Percentiles rank a stretch among this genome's conserved stretches.
These are phyloP conservation scores for Trachymyrmex cornetzi DNA, from an alignment of 1,140 invertebrate genomes.

Conservation along the genomic window DNA sequence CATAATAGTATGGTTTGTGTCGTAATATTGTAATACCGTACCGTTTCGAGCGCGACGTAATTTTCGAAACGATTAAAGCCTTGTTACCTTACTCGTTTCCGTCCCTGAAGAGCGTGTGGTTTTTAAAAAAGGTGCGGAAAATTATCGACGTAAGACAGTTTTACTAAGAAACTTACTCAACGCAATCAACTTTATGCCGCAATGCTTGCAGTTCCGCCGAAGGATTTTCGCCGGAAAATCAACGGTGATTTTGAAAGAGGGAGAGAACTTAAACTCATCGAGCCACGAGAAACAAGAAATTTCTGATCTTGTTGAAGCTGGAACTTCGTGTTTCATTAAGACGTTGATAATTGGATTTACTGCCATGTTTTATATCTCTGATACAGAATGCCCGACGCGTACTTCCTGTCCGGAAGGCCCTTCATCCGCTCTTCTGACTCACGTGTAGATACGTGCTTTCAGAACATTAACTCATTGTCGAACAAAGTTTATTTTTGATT, in stretches of 20 bases:
- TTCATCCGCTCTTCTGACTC: constrained; percentile 21
- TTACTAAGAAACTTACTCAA: neutral
- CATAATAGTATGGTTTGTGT: constrained; percentile 23
- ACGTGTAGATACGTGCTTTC: neutral
- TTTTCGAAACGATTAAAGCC: constrained; percentile 73
- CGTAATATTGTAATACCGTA: constrained; percentile 25
- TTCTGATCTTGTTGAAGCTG: neutral
- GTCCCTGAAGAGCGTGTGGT: neutral
- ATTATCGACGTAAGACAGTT: constrained; percentile 22
- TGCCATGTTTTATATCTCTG: neutral
- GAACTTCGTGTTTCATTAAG: constrained; percentile 4
- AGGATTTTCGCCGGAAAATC: constrained; percentile 25
- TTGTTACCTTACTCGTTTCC: constrained; percentile 27
- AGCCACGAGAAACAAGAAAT: neutral
- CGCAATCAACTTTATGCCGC: constrained; percentile 46
- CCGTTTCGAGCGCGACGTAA: constrained; percentile 50
- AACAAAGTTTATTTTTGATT: neutral
- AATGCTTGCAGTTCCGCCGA: constrained; percentile 16
- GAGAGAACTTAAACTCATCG: constrained; percentile 5
- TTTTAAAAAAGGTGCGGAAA: constrained; percentile 60
- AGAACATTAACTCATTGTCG: neutral
- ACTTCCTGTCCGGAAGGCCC: constrained; percentile 1
- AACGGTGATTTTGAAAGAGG: neutral
- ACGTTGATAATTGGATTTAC: constrained; percentile 20
- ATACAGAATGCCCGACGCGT: constrained; percentile 19